Conservation (phyloP, 2,888 invertebrate genomes). For the Apomyelois bistriatella region DNA sequence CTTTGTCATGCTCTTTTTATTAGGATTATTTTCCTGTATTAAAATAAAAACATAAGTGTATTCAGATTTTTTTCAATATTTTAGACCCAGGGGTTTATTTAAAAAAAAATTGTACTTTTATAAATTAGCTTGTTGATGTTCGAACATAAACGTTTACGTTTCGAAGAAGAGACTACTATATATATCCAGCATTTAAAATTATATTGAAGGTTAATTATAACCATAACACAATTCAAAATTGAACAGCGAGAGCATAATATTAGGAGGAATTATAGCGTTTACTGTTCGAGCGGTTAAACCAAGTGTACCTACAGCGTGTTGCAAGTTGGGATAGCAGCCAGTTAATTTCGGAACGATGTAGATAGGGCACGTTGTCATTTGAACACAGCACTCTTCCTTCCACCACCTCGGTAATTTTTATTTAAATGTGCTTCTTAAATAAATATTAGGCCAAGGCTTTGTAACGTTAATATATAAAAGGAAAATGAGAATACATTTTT, state of each 20-base stretch:
- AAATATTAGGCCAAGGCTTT: slow-evolving; percentile 37
- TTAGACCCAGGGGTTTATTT: too few species aligned
- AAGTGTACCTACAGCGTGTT: slow-evolving; percentile 32
- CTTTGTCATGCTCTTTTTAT: too few species aligned
- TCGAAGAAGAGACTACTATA: too few species aligned
- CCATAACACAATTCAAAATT: slow-evolving; percentile 14
- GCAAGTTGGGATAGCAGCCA: slow-evolving; percentile 47
- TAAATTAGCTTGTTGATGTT: too few species aligned
- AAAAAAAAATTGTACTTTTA: too few species aligned
- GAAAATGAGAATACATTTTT: slow-evolving; percentile 23
- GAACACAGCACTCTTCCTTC: slow-evolving; percentile 45
- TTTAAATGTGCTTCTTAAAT: slow-evolving; percentile 47
- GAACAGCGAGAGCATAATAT: slow-evolving; percentile 15
- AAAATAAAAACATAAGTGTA: too few species aligned
- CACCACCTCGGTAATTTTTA: slow-evolving; percentile 59
- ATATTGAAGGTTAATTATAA: not conserved
- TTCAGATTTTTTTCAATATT: too few species aligned
- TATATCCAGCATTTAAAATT: too few species aligned
- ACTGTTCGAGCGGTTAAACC: slow-evolving; percentile 36
- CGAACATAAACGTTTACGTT: too few species aligned
- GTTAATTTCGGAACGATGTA: slow-evolving; percentile 68
- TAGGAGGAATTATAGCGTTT: slow-evolving; percentile 25
- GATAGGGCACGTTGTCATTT: slow-evolving; percentile 67
- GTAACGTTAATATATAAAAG: slow-evolving; percentile 15
- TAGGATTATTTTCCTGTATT: too few species aligned